phyloP scores from a whole-genome alignment of 2,797 vertebrate species.

The Pipistrellus pipistrellus region DNA sequence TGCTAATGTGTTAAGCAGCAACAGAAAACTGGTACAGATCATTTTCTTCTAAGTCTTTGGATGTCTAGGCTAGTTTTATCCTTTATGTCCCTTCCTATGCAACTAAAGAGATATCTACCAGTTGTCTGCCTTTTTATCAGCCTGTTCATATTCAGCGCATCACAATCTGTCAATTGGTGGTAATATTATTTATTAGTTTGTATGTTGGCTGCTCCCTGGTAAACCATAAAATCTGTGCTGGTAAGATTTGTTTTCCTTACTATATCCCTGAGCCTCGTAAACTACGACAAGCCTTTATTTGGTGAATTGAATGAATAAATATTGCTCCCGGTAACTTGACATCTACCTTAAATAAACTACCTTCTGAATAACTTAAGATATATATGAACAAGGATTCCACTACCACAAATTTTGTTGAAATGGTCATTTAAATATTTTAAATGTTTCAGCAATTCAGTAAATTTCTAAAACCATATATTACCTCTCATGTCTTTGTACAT shows the following conservation, averaged over 20 bases:
- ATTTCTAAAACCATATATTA: not conserved
- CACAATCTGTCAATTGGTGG: not conserved
- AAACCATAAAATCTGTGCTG: not conserved
- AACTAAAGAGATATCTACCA: not conserved
- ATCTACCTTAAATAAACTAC: not conserved
- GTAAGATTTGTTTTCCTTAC: not conserved
- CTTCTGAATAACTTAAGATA: not conserved
- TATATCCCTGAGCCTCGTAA: not conserved
- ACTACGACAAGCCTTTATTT: not conserved
- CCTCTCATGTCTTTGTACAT: not conserved
- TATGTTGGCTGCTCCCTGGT: not conserved
- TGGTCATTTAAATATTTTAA: not conserved
- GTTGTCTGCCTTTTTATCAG: not conserved
- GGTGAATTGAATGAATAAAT: conserved; percentile 12
- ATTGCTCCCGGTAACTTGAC: not conserved
- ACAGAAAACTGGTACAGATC: not conserved
- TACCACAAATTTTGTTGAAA: not conserved
- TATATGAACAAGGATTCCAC: not conserved
- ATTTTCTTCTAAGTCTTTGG: not conserved
- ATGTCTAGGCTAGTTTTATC: not conserved
- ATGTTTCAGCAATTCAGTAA: not conserved
- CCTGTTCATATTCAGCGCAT: not conserved
- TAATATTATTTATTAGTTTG: not conserved
- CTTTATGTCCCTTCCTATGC: not conserved
- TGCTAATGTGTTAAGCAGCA: not conserved